phyloP scores from a whole-genome alignment of 2,888 invertebrate genomes.

The Eilema sororculum region DNA sequence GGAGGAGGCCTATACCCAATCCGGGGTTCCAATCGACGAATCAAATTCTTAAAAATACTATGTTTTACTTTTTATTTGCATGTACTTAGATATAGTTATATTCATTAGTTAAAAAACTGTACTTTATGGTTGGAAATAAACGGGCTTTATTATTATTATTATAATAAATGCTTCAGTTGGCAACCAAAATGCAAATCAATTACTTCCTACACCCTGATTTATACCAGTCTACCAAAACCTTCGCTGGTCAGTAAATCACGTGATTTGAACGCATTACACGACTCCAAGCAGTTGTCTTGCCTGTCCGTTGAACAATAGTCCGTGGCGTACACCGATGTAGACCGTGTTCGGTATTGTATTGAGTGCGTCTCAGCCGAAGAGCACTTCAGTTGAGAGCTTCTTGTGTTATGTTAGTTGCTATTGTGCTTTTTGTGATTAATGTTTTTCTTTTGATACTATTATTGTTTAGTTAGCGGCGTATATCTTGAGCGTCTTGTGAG shows the following conservation, averaged over 20 bases:
- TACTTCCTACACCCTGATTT: too few relatives aligned
- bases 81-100: too few relatives aligned
- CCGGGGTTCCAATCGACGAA: too few relatives aligned
- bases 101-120: too few relatives aligned
- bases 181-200: too few relatives aligned
- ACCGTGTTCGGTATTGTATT: neutral
- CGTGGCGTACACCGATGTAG: neutral
- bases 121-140: too few relatives aligned
- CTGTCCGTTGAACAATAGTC: neutral
- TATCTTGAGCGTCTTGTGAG: too few relatives aligned
- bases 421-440: neutral
- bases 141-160: too few relatives aligned
- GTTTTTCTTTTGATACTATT: neutral
- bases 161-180: too few relatives aligned
- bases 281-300: neutral
- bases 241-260: neutral
- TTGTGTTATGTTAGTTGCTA: slow-evolving; percentile 1
- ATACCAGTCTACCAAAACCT: neutral
- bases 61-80: too few relatives aligned
- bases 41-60: too few relatives aligned
- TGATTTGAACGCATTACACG: neutral
- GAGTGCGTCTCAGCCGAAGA: neutral
- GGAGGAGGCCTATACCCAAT: too few relatives aligned
- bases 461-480: neutral
- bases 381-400: neutral